Conservation (phyloP, 1,140 invertebrate species). For the Bombus pascuorum region DNA sequence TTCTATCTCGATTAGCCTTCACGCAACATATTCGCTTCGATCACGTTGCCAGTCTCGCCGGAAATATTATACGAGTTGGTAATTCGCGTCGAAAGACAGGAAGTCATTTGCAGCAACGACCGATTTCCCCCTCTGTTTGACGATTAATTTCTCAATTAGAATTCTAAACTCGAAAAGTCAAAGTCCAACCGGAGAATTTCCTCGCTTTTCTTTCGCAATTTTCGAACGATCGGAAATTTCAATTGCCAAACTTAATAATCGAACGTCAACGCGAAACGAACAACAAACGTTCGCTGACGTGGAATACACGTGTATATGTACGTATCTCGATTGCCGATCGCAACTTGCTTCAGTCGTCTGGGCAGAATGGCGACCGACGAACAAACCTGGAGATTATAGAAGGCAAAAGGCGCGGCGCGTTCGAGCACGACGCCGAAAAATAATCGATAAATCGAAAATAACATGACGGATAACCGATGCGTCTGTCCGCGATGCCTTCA, state of each 20-base stretch:
- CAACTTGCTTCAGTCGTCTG: background rate
- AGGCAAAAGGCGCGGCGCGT: too few species aligned
- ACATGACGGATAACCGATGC: slow-evolving; percentile 32
- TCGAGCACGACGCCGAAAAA: too few species aligned
- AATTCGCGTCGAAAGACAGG: background rate
- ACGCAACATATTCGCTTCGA: slow-evolving; percentile 3
- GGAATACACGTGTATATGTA: too few species aligned
- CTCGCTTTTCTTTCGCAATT: too few species aligned
- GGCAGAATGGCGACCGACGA: slow-evolving; percentile 6
- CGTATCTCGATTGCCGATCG: background rate
- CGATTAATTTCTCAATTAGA: background rate
- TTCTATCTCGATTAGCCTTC: too few species aligned
- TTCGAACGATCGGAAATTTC: background rate
- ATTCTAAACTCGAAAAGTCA: background rate
- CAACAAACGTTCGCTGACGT: too few species aligned
- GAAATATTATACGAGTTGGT: slow-evolving; percentile 7
- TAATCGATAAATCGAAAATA: background rate
- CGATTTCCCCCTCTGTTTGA: background rate
- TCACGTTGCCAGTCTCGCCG: background rate
- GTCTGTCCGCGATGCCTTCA: slow-evolving; percentile 20
- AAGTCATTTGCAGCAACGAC: background rate
- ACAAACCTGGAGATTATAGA: background rate
- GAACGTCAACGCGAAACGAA: too few species aligned
- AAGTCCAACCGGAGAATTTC: background rate
- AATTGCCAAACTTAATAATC: too few species aligned